phyloP scores from a whole-genome alignment of 2,113 vertebrate species.

The Callocephalon fimbriatum region DNA sequence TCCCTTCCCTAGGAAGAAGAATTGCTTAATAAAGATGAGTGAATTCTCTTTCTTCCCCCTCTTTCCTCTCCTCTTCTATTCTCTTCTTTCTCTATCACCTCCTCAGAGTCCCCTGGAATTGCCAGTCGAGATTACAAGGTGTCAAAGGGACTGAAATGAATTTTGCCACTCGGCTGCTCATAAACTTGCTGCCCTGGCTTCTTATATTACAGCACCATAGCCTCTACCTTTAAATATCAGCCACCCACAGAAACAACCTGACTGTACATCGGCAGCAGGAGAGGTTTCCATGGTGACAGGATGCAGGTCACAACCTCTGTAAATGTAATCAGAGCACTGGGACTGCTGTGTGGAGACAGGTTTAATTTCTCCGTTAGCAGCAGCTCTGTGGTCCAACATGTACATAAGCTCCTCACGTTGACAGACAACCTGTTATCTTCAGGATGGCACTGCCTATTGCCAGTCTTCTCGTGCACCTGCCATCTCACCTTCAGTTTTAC shows the following conservation, averaged over 20 bases:
- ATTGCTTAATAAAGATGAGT: background rate
- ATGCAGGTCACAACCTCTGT: constrained; percentile 79
- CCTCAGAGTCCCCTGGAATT: background rate
- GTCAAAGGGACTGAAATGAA: constrained; percentile 4
- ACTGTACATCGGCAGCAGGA: constrained; percentile 67
- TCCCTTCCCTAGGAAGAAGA: background rate
- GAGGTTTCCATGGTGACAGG: constrained; percentile 83
- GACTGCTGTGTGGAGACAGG: constrained; percentile 78
- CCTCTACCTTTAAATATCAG: constrained; percentile 78
- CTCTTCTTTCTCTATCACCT: background rate
- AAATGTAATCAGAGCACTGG: constrained; percentile 82
- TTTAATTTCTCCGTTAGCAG: constrained; percentile 77
- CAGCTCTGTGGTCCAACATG: constrained; percentile 76
- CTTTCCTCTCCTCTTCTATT: background rate
- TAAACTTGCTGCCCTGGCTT: constrained; percentile 35
- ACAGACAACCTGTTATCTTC: constrained; percentile 79
- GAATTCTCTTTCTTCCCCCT: background rate
- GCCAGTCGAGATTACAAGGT: background rate
- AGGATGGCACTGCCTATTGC: constrained; percentile 37
- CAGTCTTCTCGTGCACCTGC: constrained; percentile 8
- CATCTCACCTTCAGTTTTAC: background rate
- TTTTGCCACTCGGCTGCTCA: constrained; percentile 20
- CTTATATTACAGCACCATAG: background rate
- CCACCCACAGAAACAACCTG: constrained; percentile 71
- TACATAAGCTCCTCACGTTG: constrained; percentile 48